Percentiles rank a stretch among this genome's conserved stretches.
phyloP scores from a whole-genome alignment of 2,888 invertebrate species.

The Linnaemya tessellans region DNA sequence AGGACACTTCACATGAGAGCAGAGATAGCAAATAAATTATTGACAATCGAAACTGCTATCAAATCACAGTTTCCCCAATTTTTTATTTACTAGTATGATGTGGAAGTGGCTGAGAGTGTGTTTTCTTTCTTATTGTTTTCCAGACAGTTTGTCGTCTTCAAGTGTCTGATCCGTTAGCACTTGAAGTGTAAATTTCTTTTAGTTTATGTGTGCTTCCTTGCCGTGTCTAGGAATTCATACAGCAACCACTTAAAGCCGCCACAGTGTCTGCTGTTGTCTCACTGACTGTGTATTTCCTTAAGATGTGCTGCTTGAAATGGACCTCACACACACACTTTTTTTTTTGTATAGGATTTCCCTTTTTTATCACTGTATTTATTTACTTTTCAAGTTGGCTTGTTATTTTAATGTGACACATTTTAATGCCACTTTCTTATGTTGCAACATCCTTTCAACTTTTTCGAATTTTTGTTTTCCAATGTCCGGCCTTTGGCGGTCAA shows the following conservation, averaged over 20 bases:
- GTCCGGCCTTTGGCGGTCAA: slow-evolving; percentile 71
- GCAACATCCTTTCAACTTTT: slow-evolving; percentile 42
- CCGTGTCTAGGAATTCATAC: slow-evolving; percentile 21
- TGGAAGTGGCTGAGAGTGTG: slow-evolving; percentile 6
- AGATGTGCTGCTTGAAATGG: slow-evolving; percentile 27
- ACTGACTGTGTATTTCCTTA: slow-evolving; percentile 64
- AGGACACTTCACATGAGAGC: background rate
- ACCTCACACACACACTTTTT: slow-evolving; percentile 69
- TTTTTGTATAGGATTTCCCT: slow-evolving; percentile 55
- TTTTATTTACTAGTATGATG: slow-evolving; percentile 58
- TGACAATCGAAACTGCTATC: slow-evolving; percentile 47
- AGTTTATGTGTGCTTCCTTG: background rate
- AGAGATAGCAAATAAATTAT: slow-evolving; percentile 35
- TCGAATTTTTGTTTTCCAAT: slow-evolving; percentile 23
- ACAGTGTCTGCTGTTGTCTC: slow-evolving; percentile 74
- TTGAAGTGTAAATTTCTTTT: slow-evolving; percentile 43
- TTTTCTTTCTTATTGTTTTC: slow-evolving; percentile 54
- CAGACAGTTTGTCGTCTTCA: slow-evolving; percentile 77
- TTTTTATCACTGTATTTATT: slow-evolving; percentile 52
- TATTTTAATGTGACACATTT: slow-evolving; percentile 70
- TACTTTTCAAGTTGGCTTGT: slow-evolving; percentile 48
- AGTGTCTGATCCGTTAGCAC: slow-evolving; percentile 72
- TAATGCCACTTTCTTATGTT: slow-evolving; percentile 60
- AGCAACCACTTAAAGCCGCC: slow-evolving; percentile 76
- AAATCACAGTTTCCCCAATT: slow-evolving; percentile 51